Conservation (phyloP, 2,888 invertebrate genomes). For the Tricholauxania praeusta region DNA sequence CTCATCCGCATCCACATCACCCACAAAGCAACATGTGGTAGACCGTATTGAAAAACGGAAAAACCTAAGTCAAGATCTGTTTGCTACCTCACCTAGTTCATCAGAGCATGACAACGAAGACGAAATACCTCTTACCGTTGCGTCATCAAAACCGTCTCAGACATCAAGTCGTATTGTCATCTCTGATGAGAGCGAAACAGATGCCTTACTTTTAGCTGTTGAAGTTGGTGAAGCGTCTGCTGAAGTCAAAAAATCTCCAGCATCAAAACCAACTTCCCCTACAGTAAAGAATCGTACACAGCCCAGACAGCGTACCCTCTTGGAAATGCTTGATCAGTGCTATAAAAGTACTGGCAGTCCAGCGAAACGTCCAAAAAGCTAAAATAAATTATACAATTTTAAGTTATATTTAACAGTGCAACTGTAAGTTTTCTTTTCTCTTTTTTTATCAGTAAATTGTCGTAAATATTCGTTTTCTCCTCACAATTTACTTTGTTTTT, state of each 20-base stretch:
- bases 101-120: slow-evolving; percentile 40
- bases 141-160: neutral
- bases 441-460: no score
- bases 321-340: slow-evolving; percentile 65
- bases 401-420: no score
- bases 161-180: slow-evolving; percentile 24
- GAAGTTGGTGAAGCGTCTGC: neutral
- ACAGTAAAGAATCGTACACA: slow-evolving; percentile 37
- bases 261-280: slow-evolving; percentile 21
- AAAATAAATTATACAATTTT: neutral
- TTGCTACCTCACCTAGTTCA: slow-evolving; percentile 44
- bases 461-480: no score
- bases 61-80: slow-evolving; percentile 48
- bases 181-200: slow-evolving; percentile 45
- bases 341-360: slow-evolving; percentile 55
- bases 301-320: slow-evolving; percentile 57
- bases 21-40: neutral
- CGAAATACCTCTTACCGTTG: neutral
- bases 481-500: no score
- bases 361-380: slow-evolving; percentile 33
- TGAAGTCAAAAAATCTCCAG: neutral
- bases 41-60: neutral
- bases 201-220: neutral
- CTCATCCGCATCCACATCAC: slow-evolving; percentile 34
- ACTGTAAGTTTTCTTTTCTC: no score